Percentiles rank a stretch among this genome's conserved stretches.
Evolutionary conservation across 2,113 vertebrate species (phyloP).

Genomic region (pig (Sus scrofa)): T2T-Sscrofa CM000829.6:48359501-48360000

Average conservation of each 20-base stretch:
- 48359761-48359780: background rate
- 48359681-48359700: background rate
- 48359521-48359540: slow-evolving; percentile 39
- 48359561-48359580: slow-evolving; percentile 53
- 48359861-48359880: slow-evolving; percentile 38
- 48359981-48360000: background rate
- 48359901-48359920: background rate
- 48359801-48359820: background rate
- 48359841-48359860: slow-evolving; percentile 23
- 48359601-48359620: background rate
- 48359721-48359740: background rate
- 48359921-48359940: slow-evolving; percentile 8
- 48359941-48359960: background rate
- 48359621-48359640: background rate
- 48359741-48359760: background rate
- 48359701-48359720: slow-evolving; percentile 41
- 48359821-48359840: background rate
- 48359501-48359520: slow-evolving; percentile 59
- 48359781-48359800: slow-evolving; percentile 42
- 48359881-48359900: background rate
- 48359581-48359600: slow-evolving; percentile 25
- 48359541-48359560: background rate
- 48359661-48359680: background rate
- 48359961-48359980: background rate
- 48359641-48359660: slow-evolving; percentile 7